These are phyloP conservation scores for Trissolcus japonicus DNA, from an alignment of 2,888 invertebrate species.

Conservation along the genomic window DNA sequence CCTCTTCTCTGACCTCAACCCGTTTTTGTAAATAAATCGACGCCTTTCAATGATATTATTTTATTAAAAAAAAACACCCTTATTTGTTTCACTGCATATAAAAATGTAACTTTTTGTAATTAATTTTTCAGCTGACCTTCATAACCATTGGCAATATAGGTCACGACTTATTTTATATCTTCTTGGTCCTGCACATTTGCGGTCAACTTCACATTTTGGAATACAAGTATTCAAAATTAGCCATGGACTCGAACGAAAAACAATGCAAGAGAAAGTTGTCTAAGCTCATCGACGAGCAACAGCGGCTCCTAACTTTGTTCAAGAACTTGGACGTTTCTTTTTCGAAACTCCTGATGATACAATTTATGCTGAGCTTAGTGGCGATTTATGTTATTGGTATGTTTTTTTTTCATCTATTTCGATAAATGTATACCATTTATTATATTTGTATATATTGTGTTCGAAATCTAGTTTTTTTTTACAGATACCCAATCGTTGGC, in stretches of 20 bases:
- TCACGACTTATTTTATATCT: constrained; percentile 67
- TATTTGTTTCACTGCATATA: too few species aligned
- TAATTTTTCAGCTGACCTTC: too few species aligned
- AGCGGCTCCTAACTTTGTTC: constrained; percentile 50
- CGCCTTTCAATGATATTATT: too few species aligned
- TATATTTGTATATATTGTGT: background rate
- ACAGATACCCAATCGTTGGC: too few species aligned
- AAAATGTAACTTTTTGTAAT: too few species aligned
- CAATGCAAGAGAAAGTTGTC: constrained; percentile 28
- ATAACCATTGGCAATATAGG: constrained; percentile 58
- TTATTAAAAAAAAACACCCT: too few species aligned
- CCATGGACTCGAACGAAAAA: background rate
- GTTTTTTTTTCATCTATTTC: too few species aligned
- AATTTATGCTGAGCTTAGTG: constrained; percentile 50
- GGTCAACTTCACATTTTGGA: constrained; percentile 69
- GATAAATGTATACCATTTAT: too few species aligned
- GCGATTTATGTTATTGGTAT: constrained; percentile 57
- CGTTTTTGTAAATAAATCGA: too few species aligned
- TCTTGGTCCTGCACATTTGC: constrained; percentile 68
- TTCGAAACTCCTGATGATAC: constrained; percentile 54
- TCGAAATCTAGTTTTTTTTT: too few species aligned
- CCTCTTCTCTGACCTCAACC: too few species aligned
- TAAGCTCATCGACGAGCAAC: constrained; percentile 56
- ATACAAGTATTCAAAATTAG: constrained; percentile 53
- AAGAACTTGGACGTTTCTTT: constrained; percentile 53